Evolutionary conservation across 2,113 vertebrate genomes (phyloP), one percentile per base, ranked within the genome.

Genomic region (Gambusia affinis): DNA sequence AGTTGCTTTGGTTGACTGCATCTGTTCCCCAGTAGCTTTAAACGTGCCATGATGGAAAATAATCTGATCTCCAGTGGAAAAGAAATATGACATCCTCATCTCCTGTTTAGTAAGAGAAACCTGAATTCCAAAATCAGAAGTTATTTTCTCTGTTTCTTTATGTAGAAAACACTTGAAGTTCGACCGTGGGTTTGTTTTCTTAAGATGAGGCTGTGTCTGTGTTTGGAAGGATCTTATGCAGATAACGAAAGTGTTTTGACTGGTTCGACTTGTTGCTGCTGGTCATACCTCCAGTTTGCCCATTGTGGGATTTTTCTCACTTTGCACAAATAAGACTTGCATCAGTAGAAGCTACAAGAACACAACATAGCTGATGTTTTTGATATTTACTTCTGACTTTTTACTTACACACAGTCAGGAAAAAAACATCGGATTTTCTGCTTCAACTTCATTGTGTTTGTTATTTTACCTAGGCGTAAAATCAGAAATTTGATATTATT

Each of bases 231-330:
- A 72, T 76, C 24, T 44, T 72, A 11, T 31, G 77, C 70, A 62
- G 76, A 78, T 65, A 73, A 76, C 29, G 33, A 76, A 70, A 79
- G 62, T 31, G 31, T 60, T 69, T 82, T 73, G 29, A 69, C 78
- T 80, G 72, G 35, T 54, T 78, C 78, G 33, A 73, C 60, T 78
- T 79, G 75, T 76, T 80, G 66, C 75, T 30, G 64, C 47, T 75
- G 33, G 39, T 78, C 68, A 71, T 47, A 70, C 73, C 77, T 78
- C 35, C 57, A 78, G 80, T 81, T 29, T 70, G 57, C 68, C 33
- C 42, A 44, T 44, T 14, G 1, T 44, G 42, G 3, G 42, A 44
- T 17, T 44, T 87, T 78, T 78, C n/a, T n/a, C 31, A 64, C 44
- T 29, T 29, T 73, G 67, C 47, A 82, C 2, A n/a, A 66, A 67